A percentile compares a stretch with the other conserved stretches of the same genome.
Conservation (phyloP, 2,888 invertebrate genomes). For the Drosophila birchii region DNA sequence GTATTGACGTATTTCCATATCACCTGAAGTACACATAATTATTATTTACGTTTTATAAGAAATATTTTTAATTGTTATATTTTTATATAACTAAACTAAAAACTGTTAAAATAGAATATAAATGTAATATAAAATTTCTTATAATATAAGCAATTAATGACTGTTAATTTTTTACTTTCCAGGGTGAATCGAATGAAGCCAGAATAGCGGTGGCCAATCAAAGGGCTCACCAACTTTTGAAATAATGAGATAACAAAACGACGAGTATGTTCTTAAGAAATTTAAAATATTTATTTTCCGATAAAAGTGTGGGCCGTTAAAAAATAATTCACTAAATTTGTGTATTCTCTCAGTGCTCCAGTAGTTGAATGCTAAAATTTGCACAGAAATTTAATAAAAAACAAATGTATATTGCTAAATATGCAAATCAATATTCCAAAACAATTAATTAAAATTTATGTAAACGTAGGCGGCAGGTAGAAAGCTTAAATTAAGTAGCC, state of each 20-base stretch:
- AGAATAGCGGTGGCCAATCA: conserved; percentile 98
- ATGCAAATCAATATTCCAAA: not conserved
- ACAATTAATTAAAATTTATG: not conserved
- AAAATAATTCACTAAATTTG: not conserved
- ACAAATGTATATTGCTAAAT: not conserved
- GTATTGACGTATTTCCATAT: too few species aligned
- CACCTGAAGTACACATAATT: too few species aligned
- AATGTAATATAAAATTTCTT: too few species aligned
- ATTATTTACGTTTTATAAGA: too few species aligned
- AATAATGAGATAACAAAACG: conserved; percentile 86
- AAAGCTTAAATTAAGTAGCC: not conserved
- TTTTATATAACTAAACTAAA: too few species aligned
- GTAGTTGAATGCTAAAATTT: conserved; percentile 33
- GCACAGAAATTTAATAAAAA: not conserved
- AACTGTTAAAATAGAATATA: too few species aligned
- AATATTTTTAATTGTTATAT: too few species aligned
- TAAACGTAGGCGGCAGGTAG: not conserved
- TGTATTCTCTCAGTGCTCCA: conserved; percentile 65
- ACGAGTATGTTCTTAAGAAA: conserved; percentile 13
- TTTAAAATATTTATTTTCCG: not conserved
- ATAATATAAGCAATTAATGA: not conserved
- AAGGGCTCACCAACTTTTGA: conserved; percentile 97
- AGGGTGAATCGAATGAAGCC: conserved; percentile 96
- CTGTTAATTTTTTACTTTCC: conserved; percentile 55
- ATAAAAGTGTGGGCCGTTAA: too few species aligned